Base-by-base conservation (phyloP, 2,888 invertebrate species). In the Erpobdella octoculata region DNA sequence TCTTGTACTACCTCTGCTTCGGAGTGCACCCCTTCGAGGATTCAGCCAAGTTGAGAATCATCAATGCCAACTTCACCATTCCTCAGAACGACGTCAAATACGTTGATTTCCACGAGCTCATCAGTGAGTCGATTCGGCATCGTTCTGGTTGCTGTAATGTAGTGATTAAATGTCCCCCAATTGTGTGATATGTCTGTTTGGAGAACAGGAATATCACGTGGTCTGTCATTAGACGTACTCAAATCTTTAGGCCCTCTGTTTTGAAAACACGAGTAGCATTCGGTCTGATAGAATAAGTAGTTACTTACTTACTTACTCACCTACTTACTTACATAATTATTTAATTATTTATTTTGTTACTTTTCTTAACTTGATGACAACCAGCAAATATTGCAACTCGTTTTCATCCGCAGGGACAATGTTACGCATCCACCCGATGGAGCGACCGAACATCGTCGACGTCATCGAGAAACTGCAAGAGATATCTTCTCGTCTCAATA, bases 21-120 rank as follows among this genome's bases (percentile, higher is more conserved):
- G 89, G 91, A 85, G 89, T 89, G 78, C 98, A 98, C 85, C 98
- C 98, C 0, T 98, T 93, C 83, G 95, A 96, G 81, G 98, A 98
- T 85, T 86, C 86, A 35, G 89, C 95, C 71, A 98, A 98, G 83
- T 85, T 98, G 78, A 89, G 95, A 64, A 97, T 99, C 78, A 87
- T 97, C 72, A 98, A 98, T 85, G 96, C 91, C 76, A 97, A 97
- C 82, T 98, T 91, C 83, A 88, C 88, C 75, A 86, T 93, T 73
- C 92, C 91, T 75, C 88, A 89, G 33, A 87, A 75, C 67, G 92
- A 94, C 83, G 88, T 89, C 70, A 88, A 89, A 78, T 91, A 89
- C 80, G 87, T 88, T 76, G 90, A 91, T 81, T 91, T 94, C 81
- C 90, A 94, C 83, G 91, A 93, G 78, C 88, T 93, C 72, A 92